These are phyloP conservation scores for Drosophila picticornis DNA, from an alignment of 2,888 invertebrate genomes.

Conservation along the genomic window DNA sequence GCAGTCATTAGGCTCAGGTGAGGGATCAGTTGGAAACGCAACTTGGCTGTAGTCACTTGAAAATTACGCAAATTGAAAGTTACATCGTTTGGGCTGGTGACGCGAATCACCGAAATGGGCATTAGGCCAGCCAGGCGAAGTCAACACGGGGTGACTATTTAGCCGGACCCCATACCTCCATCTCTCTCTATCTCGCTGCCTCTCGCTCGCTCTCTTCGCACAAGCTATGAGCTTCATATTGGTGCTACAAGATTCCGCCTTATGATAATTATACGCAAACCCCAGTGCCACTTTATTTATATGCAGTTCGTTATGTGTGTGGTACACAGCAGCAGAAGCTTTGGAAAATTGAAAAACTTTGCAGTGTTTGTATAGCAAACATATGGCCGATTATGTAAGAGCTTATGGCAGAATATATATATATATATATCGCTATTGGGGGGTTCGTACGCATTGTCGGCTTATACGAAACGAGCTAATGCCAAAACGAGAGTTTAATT, in stretches of 20 bases:
- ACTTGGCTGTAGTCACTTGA: conserved; percentile 55
- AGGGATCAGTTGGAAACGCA: conserved; percentile 72
- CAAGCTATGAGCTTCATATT: conserved; percentile 68
- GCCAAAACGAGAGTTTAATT: conserved; percentile 58
- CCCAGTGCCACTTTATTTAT: conserved; percentile 62
- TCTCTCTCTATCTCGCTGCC: neutral
- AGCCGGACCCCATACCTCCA: conserved; percentile 1
- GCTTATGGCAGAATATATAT: conserved; percentile 55
- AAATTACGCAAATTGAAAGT: conserved; percentile 81
- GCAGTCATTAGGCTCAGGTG: conserved; percentile 73
- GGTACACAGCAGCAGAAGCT: conserved; percentile 37
- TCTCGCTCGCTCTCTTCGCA: neutral
- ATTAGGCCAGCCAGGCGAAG: conserved; percentile 29
- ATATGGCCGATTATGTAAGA: conserved; percentile 70
- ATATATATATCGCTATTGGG: conserved; percentile 53
- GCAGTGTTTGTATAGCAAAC: conserved; percentile 45
- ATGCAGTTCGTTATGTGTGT: conserved; percentile 50
- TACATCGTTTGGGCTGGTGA: conserved; percentile 64
- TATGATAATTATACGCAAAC: conserved; percentile 77
- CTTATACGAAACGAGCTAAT: conserved; percentile 59
- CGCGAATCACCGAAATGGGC: conserved; percentile 50
- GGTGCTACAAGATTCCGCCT: conserved; percentile 72
- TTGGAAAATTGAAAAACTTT: conserved; percentile 74
- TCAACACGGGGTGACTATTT: conserved; percentile 20
- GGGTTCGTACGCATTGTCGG: conserved; percentile 38